Evolutionary conservation across 2,888 invertebrate species (phyloP).

Genomic region (Caradrina clavipalpis): DNA sequence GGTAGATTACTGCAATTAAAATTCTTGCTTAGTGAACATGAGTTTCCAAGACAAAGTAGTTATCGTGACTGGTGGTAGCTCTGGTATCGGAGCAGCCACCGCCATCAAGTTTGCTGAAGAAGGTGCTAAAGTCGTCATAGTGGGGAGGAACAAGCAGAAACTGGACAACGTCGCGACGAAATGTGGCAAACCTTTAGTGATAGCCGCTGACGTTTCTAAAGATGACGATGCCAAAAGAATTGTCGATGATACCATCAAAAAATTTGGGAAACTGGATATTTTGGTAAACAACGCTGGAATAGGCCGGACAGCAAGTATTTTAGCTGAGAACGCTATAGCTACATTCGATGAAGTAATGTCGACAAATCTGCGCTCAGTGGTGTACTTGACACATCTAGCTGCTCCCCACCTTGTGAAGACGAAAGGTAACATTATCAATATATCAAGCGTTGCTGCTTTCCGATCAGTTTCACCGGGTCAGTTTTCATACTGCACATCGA

Average conservation of each 20-base stretch:
- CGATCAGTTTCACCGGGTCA: background rate
- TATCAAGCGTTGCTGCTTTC: constrained; percentile 27
- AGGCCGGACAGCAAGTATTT: background rate
- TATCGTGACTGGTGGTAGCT: constrained; percentile 65
- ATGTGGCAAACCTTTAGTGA: constrained; percentile 23
- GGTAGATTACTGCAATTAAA: background rate
- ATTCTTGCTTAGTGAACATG: constrained; percentile 28
- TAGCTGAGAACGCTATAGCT: constrained; percentile 12
- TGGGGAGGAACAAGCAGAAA: constrained; percentile 57
- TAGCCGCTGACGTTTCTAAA: constrained; percentile 26
- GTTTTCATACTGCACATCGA: constrained; percentile 29
- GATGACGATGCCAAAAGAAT: constrained; percentile 22
- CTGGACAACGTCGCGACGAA: constrained; percentile 40
- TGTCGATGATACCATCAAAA: constrained; percentile 10
- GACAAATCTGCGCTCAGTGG: constrained; percentile 51
- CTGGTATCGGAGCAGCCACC: constrained; percentile 66
- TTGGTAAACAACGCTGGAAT: constrained; percentile 35
- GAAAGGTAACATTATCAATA: constrained; percentile 79
- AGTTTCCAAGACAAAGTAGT: constrained; percentile 64
- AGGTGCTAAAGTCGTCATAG: constrained; percentile 62
- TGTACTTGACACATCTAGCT: constrained; percentile 56
- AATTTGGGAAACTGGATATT: constrained; percentile 28
- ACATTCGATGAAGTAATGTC: constrained; percentile 36
- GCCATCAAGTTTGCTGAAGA: constrained; percentile 45
- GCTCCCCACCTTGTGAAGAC: constrained; percentile 60